phyloP scores from a whole-genome alignment of 2,888 invertebrate species.

The Agrotis ipsilon region DNA sequence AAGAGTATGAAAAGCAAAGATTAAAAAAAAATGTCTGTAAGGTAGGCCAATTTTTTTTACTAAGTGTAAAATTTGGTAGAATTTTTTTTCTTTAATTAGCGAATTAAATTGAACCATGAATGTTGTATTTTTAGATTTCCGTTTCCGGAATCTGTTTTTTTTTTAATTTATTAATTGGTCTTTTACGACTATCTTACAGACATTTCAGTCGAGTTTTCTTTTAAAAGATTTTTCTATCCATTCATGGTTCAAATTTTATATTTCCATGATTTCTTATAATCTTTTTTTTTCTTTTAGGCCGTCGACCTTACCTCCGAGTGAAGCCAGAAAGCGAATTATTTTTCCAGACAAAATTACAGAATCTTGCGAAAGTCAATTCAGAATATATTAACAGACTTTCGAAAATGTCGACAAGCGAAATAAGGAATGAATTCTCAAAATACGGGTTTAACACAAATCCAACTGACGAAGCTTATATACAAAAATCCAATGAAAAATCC shows the following conservation, averaged over 20 bases:
- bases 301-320: conserved; percentile 78
- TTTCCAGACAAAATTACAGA: conserved; percentile 84
- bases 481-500: conserved; percentile 74
- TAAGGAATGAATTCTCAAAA: conserved; percentile 84
- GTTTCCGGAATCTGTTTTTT: conserved; percentile 22
- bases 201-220: conserved; percentile 80
- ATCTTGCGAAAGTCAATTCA: conserved; percentile 81
- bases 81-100: conserved; percentile 42
- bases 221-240: conserved; percentile 65
- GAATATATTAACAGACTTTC: conserved; percentile 83
- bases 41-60: conserved; percentile 87
- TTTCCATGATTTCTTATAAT: conserved; percentile 34
- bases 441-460: conserved; percentile 83
- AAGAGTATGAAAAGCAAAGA: conserved; percentile 62
- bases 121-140: conserved; percentile 71
- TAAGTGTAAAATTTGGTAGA: conserved; percentile 64
- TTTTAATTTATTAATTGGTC: conserved; percentile 34
- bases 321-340: conserved; percentile 87
- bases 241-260: conserved; percentile 85
- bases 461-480: conserved; percentile 71
- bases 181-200: conserved; percentile 86
- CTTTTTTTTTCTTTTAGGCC: conserved; percentile 73
- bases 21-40: conserved; percentile 87
- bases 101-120: conserved; percentile 85
- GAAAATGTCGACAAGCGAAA: conserved; percentile 85